phyloP scores from a whole-genome alignment of 2,888 invertebrate species.

The Allacma fusca region DNA sequence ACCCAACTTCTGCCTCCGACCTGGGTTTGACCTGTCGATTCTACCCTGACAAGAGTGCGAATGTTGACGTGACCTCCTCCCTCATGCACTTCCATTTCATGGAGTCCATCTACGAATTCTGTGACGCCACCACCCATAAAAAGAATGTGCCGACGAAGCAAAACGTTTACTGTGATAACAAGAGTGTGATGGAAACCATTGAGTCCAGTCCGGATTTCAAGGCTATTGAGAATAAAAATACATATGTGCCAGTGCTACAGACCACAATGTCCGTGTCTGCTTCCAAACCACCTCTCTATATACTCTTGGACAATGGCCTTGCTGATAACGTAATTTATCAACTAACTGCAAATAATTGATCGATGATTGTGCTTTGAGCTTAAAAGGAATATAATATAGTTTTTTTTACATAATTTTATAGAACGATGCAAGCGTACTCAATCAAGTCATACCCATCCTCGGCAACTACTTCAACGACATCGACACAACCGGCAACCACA shows the following conservation, averaged over 20 bases:
- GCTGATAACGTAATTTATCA: background rate
- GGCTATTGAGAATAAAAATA: background rate
- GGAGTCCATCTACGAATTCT: conserved; percentile 30
- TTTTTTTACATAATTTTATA: background rate
- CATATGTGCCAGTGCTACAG: background rate
- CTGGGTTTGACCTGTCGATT: conserved; percentile 3
- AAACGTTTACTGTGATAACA: conserved; percentile 40
- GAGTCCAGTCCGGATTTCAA: conserved; percentile 17
- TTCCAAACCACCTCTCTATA: conserved; percentile 5
- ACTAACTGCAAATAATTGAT: too few relatives aligned
- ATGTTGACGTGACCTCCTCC: conserved; percentile 19
- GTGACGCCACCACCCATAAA: conserved; percentile 26
- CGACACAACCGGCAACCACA: background rate
- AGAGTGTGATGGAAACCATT: conserved; percentile 33
- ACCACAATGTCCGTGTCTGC: background rate
- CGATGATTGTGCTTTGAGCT: background rate
- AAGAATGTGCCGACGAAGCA: conserved; percentile 34
- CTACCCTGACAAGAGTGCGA: conserved; percentile 2
- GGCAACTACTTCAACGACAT: background rate
- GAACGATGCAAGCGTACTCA: background rate
- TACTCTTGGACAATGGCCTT: conserved; percentile 10
- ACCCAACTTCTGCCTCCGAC: background rate
- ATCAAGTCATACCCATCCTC: background rate
- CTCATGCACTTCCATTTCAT: conserved; percentile 39
- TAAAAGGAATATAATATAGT: background rate